phyloP scores from a whole-genome alignment of 2,797 vertebrate genomes.

The Allobates femoralis region DNA sequence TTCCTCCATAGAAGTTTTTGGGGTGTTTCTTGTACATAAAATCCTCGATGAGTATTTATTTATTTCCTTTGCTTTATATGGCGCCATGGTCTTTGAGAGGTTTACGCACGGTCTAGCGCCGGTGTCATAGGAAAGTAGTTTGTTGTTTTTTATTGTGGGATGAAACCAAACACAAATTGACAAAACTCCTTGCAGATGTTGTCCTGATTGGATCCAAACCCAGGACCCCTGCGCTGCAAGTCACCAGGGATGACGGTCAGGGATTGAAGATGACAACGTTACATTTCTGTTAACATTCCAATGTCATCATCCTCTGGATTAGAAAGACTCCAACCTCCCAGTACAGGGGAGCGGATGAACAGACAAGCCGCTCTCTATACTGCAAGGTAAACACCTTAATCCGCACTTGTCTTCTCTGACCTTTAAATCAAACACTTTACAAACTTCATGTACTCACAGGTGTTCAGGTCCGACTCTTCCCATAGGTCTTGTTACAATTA shows the following conservation, averaged over 20 bases:
- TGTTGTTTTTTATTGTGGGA: neutral
- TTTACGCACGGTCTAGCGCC: neutral
- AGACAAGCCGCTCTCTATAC: neutral
- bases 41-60: neutral
- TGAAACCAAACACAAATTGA: neutral
- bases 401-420: neutral
- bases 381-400: neutral
- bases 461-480: neutral
- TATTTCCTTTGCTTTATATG: neutral
- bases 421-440: slow-evolving; percentile 6
- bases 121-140: neutral
- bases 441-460: neutral
- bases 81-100: neutral
- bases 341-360: neutral
- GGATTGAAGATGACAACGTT: neutral
- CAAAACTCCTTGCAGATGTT: neutral
- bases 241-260: neutral
- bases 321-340: neutral
- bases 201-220: neutral
- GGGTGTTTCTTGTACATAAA: too few species aligned
- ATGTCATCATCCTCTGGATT: neutral
- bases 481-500: neutral
- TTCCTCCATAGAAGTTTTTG: too few species aligned
- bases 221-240: neutral
- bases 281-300: neutral